phyloP scores from a whole-genome alignment of 2,113 vertebrate genomes.

The Grammomys dolichurus region DNA sequence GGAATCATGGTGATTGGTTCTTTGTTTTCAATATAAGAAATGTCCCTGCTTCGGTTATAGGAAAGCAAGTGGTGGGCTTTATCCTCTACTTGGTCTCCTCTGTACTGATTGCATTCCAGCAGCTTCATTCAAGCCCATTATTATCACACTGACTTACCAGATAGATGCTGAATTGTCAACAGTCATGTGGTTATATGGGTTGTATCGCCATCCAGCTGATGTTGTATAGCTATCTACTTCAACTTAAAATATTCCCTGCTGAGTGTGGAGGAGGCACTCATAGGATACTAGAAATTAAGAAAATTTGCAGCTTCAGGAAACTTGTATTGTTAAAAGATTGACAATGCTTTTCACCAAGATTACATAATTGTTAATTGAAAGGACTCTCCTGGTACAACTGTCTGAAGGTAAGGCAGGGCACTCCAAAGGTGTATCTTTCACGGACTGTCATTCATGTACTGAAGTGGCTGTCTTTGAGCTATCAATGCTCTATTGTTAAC shows the following conservation, averaged over 20 bases:
- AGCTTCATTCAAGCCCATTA: background rate
- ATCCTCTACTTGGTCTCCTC: background rate
- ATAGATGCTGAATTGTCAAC: background rate
- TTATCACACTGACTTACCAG: background rate
- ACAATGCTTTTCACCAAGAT: background rate
- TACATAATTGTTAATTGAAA: background rate
- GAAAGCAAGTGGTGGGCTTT: background rate
- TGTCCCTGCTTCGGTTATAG: background rate
- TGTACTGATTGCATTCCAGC: background rate
- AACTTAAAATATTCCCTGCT: background rate
- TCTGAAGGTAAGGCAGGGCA: background rate
- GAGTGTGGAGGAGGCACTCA: background rate
- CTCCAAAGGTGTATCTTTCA: background rate
- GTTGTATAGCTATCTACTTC: background rate
- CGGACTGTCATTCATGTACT: too few species aligned
- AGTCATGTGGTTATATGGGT: background rate
- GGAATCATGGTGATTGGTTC: background rate
- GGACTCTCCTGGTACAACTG: background rate
- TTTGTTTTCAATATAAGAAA: background rate
- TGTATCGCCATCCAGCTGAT: fast-evolving
- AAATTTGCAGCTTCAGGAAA: background rate
- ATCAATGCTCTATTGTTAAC: background rate
- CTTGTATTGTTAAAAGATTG: background rate
- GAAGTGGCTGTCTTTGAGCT: background rate
- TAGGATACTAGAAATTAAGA: background rate